Base-by-base conservation (phyloP, 2,888 invertebrate genomes). In the Rhagonycha lutea region DNA sequence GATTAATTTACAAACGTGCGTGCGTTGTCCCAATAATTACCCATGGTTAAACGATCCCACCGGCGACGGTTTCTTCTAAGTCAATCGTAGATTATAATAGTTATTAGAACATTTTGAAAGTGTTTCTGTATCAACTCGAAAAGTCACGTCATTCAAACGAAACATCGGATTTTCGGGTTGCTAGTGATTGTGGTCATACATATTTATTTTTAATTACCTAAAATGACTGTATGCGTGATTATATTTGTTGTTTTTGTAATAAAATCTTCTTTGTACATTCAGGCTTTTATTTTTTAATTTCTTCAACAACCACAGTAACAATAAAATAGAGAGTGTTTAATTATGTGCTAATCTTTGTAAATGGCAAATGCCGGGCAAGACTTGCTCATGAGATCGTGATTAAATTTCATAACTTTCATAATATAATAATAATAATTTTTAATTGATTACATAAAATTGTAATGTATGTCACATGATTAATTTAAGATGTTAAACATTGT, bases 1-100 rank as follows among this genome's bases (percentile, higher is more conserved):
- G 82, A 93, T 97, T 88, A 96, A 97, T 88, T 91, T 97, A 81
- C 96, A 97, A 89, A 97, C 97, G 73, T 97, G 97, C 89, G 93
- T 96, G 83, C 92, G 96, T 87, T 97, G 97, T 89, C 97, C 97
- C 82, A 95, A 94, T 89, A 96, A 97, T 88, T 97, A 97, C 90
- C 97, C 97, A 84, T 97, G 97, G 97, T 88, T 97, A 85, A 95
- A 95, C 87, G 97, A 97, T 89, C 97, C 97, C 79, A 95, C 94
- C 83, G 95, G 95, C 83, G 95, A 95, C 86, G 95, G 94, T 88
- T 95, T 94, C 92, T 96, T 94, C 92, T 96, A 95, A 92, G 90
- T 90, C 89, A 89, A 82, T 79, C 24, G 63, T 77, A 75, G 70
- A 18, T 75, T 70, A 70, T 75, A 70, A n/a, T 47, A 47, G 62